Evolutionary conservation across 2,797 vertebrate species (phyloP).

Genomic region (Pristis pectinata): DNA sequence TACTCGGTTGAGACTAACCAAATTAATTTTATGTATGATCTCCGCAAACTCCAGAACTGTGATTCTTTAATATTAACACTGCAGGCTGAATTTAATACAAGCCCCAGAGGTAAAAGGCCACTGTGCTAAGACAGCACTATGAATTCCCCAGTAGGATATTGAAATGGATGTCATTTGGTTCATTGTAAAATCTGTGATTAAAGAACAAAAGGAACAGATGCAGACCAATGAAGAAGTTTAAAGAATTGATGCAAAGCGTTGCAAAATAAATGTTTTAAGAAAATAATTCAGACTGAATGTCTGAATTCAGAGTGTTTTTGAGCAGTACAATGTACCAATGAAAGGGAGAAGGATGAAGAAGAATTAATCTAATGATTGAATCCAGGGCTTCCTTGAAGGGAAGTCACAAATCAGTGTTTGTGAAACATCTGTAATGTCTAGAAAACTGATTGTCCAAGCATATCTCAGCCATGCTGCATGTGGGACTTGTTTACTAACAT

Average conservation of each 20-base stretch:
- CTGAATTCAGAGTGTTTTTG: not conserved
- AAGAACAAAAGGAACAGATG: not conserved
- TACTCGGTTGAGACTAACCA: not conserved
- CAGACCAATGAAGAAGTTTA: not conserved
- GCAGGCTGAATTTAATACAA: not conserved
- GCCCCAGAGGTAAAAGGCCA: constrained; percentile 1
- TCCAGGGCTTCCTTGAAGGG: not conserved
- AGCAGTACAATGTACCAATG: too few species aligned
- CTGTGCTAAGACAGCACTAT: not conserved
- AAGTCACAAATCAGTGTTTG: not conserved
- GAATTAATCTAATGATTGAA: not conserved
- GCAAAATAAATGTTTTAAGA: not conserved
- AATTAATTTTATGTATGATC: not conserved
- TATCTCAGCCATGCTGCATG: not conserved
- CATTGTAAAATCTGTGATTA: not conserved
- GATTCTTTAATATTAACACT: not conserved
- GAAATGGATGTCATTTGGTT: not conserved
- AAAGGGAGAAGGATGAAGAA: not conserved
- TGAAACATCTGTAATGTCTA: not conserved
- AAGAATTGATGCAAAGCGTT: not conserved
- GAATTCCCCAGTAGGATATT: not conserved
- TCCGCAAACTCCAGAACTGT: not conserved
- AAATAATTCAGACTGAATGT: too few species aligned
- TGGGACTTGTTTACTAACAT: not conserved
- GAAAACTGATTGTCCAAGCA: not conserved